Conservation (phyloP, 2,888 invertebrate species). For the Stenoptilia bipunctidactyla region DNA sequence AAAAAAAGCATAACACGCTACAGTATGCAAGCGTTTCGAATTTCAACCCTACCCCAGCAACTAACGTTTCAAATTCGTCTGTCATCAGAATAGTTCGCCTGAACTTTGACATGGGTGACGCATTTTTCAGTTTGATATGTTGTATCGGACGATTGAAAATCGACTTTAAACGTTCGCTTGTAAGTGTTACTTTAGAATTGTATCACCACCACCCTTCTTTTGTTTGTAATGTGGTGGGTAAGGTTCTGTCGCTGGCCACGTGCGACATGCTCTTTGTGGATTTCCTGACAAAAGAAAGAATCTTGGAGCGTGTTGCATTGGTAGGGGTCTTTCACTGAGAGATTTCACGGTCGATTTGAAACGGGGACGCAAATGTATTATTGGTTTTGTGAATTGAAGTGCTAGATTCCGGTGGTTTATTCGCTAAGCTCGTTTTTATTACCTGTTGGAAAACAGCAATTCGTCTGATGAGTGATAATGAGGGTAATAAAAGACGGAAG, state of each 20-base stretch:
- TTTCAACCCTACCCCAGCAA: conserved; percentile 25
- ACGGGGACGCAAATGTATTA: neutral
- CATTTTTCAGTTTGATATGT: conserved; percentile 26
- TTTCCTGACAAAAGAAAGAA: neutral
- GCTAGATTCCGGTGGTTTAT: too few relatives aligned
- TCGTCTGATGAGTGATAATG: too few relatives aligned
- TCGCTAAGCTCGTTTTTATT: too few relatives aligned
- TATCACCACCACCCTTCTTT: neutral
- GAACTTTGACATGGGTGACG: conserved; percentile 42
- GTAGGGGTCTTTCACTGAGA: neutral
- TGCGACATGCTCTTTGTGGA: neutral
- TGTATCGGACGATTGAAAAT: conserved; percentile 18
- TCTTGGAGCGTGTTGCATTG: neutral
- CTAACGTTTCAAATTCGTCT: conserved; percentile 18
- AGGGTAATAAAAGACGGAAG: too few relatives aligned
- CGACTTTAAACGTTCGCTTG: conserved; percentile 14
- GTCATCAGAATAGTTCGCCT: conserved; percentile 32
- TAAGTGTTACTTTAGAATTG: conserved; percentile 18
- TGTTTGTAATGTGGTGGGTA: neutral
- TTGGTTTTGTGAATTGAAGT: neutral
- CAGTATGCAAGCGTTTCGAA: conserved; percentile 11
- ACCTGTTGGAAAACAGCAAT: too few relatives aligned
- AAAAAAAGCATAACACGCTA: too few relatives aligned
- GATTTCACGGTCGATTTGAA: neutral
- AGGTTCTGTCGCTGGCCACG: neutral